A percentile compares a stretch with the other conserved stretches of the same genome.
Conservation (phyloP, 64 coral and sea anemone species). For the Montipora capricornis region DNA sequence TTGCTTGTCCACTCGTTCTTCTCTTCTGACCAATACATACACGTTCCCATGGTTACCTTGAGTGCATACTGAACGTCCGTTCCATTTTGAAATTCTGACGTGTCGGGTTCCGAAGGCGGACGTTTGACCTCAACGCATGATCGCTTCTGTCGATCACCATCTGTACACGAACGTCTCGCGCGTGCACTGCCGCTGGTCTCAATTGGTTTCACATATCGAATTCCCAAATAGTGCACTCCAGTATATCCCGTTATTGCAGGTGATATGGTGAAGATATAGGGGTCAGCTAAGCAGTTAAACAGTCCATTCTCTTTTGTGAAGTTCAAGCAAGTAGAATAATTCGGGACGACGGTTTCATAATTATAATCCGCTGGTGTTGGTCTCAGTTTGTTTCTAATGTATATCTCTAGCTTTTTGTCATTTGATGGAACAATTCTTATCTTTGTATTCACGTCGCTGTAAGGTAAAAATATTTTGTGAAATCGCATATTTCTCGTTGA, state of each 20-base stretch:
- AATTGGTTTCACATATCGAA: constrained; percentile 15
- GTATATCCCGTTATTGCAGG: constrained; percentile 48
- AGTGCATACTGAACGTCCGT: constrained; percentile 80
- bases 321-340: constrained; percentile 34
- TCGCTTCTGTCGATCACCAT: constrained; percentile 63
- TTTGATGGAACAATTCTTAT: constrained; percentile 44
- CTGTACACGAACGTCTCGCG: background rate
- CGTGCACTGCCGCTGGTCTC: constrained; percentile 7
- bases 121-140: constrained; percentile 83
- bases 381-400: constrained; percentile 39
- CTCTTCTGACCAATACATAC: constrained; percentile 91
- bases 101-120: constrained; percentile 43
- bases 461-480: constrained; percentile 38
- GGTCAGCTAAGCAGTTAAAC: constrained; percentile 46
- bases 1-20: constrained; percentile 65
- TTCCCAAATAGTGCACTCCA: constrained; percentile 55
- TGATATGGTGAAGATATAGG: constrained; percentile 50
- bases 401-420: constrained; percentile 30
- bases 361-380: constrained; percentile 55
- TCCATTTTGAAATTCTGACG: constrained; percentile 66
- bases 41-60: constrained; percentile 58
- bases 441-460: constrained; percentile 14
- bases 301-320: background rate
- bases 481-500: constrained; percentile 52
- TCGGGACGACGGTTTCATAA: constrained; percentile 40